A percentile compares a stretch with the other conserved stretches of the same genome.
Conservation (phyloP, 2,113 vertebrate genomes). For the Malurus cyaneus region DNA sequence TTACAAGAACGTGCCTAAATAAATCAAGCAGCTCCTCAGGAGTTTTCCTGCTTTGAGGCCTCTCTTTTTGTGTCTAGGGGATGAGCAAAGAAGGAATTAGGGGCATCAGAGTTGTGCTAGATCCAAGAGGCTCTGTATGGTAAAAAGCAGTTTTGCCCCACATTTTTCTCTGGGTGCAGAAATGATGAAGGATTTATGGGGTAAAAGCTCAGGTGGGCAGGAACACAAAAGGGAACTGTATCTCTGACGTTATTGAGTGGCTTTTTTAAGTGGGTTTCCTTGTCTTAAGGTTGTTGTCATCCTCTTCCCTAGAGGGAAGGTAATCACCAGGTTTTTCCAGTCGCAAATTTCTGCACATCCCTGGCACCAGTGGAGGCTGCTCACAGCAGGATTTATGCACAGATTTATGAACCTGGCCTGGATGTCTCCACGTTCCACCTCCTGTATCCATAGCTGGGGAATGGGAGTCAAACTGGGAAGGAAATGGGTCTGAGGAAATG, state of each 20-base stretch:
- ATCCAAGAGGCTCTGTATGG: not conserved
- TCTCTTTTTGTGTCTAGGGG: not conserved
- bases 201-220: not conserved
- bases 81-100: not conserved
- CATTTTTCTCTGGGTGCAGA: not conserved
- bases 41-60: not conserved
- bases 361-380: rapidly evolving
- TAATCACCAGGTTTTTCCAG: not conserved
- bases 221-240: not conserved
- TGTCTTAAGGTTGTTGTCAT: not conserved
- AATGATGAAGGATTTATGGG: not conserved
- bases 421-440: not conserved
- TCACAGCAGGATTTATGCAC: not conserved
- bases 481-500: not conserved
- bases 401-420: not conserved
- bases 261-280: not conserved
- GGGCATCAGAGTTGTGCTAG: not conserved
- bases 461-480: not conserved
- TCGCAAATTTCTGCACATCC: rapidly evolving
- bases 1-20: not conserved
- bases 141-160: not conserved
- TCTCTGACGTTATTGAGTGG: not conserved
- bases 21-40: not conserved
- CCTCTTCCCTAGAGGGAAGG: not conserved
- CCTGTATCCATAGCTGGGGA: not conserved